These are phyloP conservation scores for Ageneiosus marmoratus DNA, from an alignment of 2,113 vertebrate genomes.

Conservation along the genomic window DNA sequence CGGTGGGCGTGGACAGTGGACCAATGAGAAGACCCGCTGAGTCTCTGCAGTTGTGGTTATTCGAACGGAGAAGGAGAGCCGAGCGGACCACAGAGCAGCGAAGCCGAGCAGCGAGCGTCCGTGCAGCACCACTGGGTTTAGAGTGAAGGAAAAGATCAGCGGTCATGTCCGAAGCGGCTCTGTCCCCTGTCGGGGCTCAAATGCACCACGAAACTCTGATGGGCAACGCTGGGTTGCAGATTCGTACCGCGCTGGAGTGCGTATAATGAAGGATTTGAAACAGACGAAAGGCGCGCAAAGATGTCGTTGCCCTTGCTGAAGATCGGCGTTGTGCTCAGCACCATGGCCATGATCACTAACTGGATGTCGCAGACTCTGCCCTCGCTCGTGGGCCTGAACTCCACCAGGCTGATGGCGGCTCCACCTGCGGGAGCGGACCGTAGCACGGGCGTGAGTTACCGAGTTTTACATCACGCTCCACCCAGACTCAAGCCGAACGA, in stretches of 20 bases:
- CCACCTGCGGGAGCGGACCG: conserved; percentile 79
- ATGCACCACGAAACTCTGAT: conserved; percentile 56
- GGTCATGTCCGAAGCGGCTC: conserved; percentile 50
- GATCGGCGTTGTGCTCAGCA: conserved; percentile 87
- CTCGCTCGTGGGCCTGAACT: conserved; percentile 84
- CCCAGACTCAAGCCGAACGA: background rate
- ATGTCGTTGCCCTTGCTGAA: conserved; percentile 89
- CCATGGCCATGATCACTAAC: conserved; percentile 90
- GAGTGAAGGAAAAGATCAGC: background rate
- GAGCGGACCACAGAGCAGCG: conserved; percentile 6
- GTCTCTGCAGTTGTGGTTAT: conserved; percentile 40
- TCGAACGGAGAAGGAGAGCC: conserved; percentile 24
- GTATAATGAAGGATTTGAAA: conserved; percentile 72
- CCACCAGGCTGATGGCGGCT: conserved; percentile 79
- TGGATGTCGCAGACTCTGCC: conserved; percentile 91
- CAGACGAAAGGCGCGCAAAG: conserved; percentile 68
- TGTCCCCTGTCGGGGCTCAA: conserved; percentile 30
- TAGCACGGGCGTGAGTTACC: conserved; percentile 82
- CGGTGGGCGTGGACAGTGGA: conserved; percentile 41
- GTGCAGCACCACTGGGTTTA: background rate
- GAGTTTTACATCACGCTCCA: background rate
- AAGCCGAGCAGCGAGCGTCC: conserved; percentile 8
- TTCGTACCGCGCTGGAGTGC: conserved; percentile 65
- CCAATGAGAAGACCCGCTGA: conserved; percentile 39
- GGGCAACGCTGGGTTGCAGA: conserved; percentile 64